A percentile compares a stretch with the other conserved stretches of the same genome.
Evolutionary conservation across 1,140 invertebrate species (phyloP).

Genomic region (Aphelenchoides fujianensis): DNA sequence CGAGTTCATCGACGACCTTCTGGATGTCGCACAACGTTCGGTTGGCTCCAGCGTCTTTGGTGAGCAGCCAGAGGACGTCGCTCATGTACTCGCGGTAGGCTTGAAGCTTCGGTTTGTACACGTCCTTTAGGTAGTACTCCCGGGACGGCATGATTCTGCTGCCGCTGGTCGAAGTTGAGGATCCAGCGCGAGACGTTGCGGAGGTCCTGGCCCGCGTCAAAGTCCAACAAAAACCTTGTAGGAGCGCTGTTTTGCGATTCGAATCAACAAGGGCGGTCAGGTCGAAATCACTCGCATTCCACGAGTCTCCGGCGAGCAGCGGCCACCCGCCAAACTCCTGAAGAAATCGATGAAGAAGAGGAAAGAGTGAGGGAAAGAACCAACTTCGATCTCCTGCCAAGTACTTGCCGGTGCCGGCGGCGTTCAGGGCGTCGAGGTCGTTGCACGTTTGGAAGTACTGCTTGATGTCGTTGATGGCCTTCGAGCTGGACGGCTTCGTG

Average conservation of each 20-base stretch:
- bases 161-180: constrained; percentile 54
- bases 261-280: constrained; percentile 39
- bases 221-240: constrained; percentile 48
- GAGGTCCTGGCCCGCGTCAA: constrained; percentile 48
- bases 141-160: constrained; percentile 48
- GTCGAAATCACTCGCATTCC: constrained; percentile 38
- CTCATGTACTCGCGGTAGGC: constrained; percentile 50
- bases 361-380: no score
- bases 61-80: constrained; percentile 41
- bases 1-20: constrained; percentile 36
- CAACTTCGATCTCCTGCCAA: constrained; percentile 24
- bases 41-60: constrained; percentile 38
- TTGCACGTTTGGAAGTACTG: constrained; percentile 41
- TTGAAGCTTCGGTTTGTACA: constrained; percentile 53
- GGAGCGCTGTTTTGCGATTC: constrained; percentile 33
- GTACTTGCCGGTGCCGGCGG: constrained; percentile 17
- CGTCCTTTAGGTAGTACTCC: constrained; percentile 59
- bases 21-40: constrained; percentile 30
- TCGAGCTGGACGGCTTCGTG: constrained; percentile 13
- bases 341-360: neutral
- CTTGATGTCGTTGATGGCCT: constrained; percentile 35
- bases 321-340: constrained; percentile 51
- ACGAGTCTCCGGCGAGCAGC: constrained; percentile 45
- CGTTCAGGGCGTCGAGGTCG: constrained; percentile 25
- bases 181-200: constrained; percentile 40